Evolutionary conservation across 2,113 vertebrate species (phyloP), one percentile per base, ranked within the genome.

Genomic region (Serilophus lunatus): DNA sequence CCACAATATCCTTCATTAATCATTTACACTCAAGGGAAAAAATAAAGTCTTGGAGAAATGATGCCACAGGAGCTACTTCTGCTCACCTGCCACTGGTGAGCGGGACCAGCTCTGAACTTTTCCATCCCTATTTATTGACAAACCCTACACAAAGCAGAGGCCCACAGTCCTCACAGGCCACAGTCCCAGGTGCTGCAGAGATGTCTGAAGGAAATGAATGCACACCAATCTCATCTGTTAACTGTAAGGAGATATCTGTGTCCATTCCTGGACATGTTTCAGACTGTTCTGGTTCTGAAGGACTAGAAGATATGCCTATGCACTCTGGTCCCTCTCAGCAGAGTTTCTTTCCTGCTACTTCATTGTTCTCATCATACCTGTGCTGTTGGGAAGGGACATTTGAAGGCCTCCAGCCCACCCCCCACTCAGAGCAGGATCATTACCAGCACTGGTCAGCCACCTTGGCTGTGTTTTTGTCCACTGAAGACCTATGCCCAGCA

Each of bases 1-100:
- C 69, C 92, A 95, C 93, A 77, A 61, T 44, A 92, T 85, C 96
- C 74, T 71, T 91, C 93, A 88, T 96, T 92, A 96, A 96, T 97
- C 96, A 94, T 96, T 97, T 74, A 97, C 94, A 96, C 57, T 29
- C 44, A 20, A 33, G 68, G 57, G 31, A 10, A 3, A 17, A 6
- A 47, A 65, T 8, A 26, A 60, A 36, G 23, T 26, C 86, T 63
- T 66, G 82, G 70, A 95, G 79, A 79, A 86, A 45, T 23, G 38
- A 54, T 38, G 65, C 65, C 76, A 35, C 13, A 2, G 45, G 66
- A 82, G 72, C 75, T 75, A 9, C 66, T 90, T 82, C 78, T 96
- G 71, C 72, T 88, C 20, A 1, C 82, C 86, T 75, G 35, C 5
- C 3, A 1, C 71, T 44, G 18, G 49, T 8, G 77, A 45, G 29